Conservation (phyloP, 2,113 vertebrate genomes). For the Helogale parvula region DNA sequence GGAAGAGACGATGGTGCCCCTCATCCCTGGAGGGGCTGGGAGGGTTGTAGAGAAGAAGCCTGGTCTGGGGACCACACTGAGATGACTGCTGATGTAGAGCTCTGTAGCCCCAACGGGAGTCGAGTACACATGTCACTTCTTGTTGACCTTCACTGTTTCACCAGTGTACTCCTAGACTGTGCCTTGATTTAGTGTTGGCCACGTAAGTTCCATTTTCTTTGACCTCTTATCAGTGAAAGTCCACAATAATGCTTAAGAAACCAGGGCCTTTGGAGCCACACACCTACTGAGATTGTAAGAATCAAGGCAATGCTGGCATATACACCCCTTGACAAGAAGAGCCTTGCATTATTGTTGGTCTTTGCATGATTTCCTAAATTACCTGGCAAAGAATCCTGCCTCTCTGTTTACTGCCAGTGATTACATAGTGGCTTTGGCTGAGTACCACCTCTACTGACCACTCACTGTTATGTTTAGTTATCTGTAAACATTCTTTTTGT, state of each 20-base stretch:
- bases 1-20: background rate
- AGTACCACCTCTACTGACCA: conserved; percentile 90
- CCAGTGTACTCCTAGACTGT: background rate
- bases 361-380: conserved; percentile 98
- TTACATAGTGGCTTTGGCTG: conserved; percentile 96
- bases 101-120: background rate
- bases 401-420: conserved; percentile 94
- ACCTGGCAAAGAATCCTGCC: conserved; percentile 94
- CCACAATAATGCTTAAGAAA: background rate
- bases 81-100: background rate
- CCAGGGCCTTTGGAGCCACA: conserved; percentile 86
- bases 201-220: conserved; percentile 11
- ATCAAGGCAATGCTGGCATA: conserved; percentile 98
- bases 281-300: conserved; percentile 96
- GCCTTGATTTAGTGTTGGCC: background rate
- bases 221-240: background rate
- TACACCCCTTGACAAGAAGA: conserved; percentile 96
- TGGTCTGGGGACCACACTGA: background rate
- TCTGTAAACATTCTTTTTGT: conserved; percentile 61
- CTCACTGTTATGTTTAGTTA: background rate
- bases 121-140: background rate
- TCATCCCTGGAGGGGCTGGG: background rate
- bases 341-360: conserved; percentile 94
- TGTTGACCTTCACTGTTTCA: background rate
- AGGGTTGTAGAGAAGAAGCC: background rate